Base-by-base conservation (phyloP, 2,888 invertebrate genomes). In the Drosophila buzzatii region DNA sequence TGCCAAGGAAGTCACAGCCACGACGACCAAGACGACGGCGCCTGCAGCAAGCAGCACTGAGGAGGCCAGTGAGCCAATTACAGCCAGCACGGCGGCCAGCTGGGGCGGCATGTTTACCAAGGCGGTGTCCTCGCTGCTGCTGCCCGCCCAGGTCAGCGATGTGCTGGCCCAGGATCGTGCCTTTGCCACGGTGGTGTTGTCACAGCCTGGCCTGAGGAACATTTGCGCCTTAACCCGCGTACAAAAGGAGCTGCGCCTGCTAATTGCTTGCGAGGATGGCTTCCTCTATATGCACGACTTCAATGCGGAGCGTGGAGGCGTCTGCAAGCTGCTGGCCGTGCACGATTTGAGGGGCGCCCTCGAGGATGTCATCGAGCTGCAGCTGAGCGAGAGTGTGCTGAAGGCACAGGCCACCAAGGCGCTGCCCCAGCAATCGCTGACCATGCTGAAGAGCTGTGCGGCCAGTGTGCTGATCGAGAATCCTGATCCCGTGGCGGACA, bases 271-370 rank as follows among this genome's bases (percentile, higher is more conserved):
- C 63, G 92, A 93, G 76, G 93, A 93, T 76, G 93, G 93, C 9
- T 93, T 93, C 49, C 83, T 93, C 55, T 93, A 93, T 53, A 91
- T 93, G 27, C 92, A 93, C 70, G 92, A 93, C 33, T 93, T 93
- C 57, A 91, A 88, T 78, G 90, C 85, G 63, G 89, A 90, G 45
- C 89, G 89, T 9, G 93, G 93, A 2, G 93, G 93, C 3, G 79
- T 76, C 33, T 93, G 93, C 66, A 93, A 93, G 72, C 63, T 93
- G 69, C 63, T 90, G 59, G 84, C 92, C 6, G 92, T 92, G 23
- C 93, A 93, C 63, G 93, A 93, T 80, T 77, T 93, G 42, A 90
- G 93, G 18, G 91, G 88, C 10, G 89, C 91, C 0, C 73, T 93
- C 12, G 93, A 92, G 60, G 93, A 91, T 69, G 91, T 93, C 5